phyloP scores from a whole-genome alignment of 2,797 vertebrate species.

The Okamejei kenojei region DNA sequence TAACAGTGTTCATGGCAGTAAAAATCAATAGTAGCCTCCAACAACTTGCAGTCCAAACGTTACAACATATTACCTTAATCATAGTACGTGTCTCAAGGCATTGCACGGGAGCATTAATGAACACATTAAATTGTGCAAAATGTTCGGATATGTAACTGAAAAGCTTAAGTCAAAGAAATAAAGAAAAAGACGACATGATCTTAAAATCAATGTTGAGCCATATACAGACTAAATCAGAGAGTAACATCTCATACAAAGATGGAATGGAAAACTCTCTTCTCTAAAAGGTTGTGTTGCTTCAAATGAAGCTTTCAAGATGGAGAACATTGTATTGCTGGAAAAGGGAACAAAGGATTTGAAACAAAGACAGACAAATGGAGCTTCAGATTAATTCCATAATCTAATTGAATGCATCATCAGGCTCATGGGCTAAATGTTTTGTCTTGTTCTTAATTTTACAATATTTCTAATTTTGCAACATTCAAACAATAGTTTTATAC shows the following conservation, averaged over 20 bases:
- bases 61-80: too few species aligned
- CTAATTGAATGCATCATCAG: background rate
- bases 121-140: too few species aligned
- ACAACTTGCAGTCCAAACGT: background rate
- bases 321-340: background rate
- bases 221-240: background rate
- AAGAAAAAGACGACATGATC: background rate
- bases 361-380: background rate
- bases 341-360: background rate
- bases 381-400: background rate
- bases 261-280: background rate
- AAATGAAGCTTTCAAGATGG: background rate
- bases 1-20: background rate
- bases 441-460: background rate
- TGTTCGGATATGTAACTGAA: too few species aligned
- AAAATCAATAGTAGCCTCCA: background rate
- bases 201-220: background rate
- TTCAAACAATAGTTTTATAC: background rate
- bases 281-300: background rate
- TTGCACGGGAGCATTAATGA: too few species aligned
- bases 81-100: too few species aligned
- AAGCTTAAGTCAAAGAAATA: background rate
- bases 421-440: background rate
- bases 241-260: background rate
- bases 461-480: background rate